Evolutionary conservation across 2,113 vertebrate species (phyloP).

Genomic region (Strix aluco): DNA sequence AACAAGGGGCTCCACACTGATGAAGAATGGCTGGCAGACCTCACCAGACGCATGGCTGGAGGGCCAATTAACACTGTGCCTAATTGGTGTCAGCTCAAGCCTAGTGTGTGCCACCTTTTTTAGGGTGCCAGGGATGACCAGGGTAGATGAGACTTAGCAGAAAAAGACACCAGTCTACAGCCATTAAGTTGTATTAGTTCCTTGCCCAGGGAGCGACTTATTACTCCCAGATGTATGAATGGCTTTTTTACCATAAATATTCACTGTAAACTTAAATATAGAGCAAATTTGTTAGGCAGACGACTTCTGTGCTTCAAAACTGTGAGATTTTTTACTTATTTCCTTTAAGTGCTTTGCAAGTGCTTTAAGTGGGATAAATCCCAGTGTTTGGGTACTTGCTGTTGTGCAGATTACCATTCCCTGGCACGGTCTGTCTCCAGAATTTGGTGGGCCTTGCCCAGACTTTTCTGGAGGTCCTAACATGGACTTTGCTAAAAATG

Average conservation of each 20-base stretch:
- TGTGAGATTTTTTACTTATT: accelerated
- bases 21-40: background rate
- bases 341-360: background rate
- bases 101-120: background rate
- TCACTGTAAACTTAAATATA: background rate
- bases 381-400: background rate
- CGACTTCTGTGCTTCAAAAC: background rate
- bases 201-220: background rate
- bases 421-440: background rate
- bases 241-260: background rate
- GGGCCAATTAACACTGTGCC: background rate
- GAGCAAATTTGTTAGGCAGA: background rate
- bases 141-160: background rate
- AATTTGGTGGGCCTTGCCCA: background rate
- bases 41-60: background rate
- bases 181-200: background rate
- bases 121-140: background rate
- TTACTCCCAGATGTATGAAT: background rate
- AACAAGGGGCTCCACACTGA: background rate
- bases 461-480: background rate
- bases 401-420: background rate
- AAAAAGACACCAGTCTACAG: background rate
- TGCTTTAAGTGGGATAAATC: background rate
- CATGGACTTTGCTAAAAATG: background rate
- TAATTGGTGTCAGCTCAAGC: background rate